Percentiles rank a stretch among this genome's conserved stretches.
phyloP scores from a whole-genome alignment of 1,140 invertebrate species.

The Cotesia glomerata region DNA sequence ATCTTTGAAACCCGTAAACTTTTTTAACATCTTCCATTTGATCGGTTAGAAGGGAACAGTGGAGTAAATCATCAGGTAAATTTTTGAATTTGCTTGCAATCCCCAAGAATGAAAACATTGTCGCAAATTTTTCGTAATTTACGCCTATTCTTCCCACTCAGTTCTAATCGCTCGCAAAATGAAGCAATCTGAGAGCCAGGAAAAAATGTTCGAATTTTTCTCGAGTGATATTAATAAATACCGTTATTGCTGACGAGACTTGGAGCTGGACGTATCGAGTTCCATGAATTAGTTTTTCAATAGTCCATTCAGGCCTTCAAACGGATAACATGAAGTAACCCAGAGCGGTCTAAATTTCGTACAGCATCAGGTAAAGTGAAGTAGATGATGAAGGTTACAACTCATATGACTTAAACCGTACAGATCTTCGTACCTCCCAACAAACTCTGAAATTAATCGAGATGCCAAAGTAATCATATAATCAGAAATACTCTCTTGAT shows the following conservation, averaged over 20 bases:
- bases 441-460: background rate
- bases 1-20: background rate
- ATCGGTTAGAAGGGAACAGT: background rate
- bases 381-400: conserved; percentile 4
- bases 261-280: background rate
- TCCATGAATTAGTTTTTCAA: background rate
- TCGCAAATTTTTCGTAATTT: background rate
- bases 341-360: background rate
- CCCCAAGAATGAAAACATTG: background rate
- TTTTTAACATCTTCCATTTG: background rate
- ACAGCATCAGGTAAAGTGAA: conserved; percentile 15
- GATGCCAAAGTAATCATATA: background rate
- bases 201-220: background rate
- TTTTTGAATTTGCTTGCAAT: background rate
- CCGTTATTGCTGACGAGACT: background rate
- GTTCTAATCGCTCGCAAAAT: background rate
- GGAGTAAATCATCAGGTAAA: background rate
- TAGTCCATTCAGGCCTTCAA: background rate
- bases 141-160: background rate
- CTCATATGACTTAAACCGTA: conserved; percentile 3
- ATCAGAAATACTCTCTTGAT: background rate
- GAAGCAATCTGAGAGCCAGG: background rate
- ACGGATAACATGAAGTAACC: background rate
- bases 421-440: conserved; percentile 8
- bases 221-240: background rate